Evolutionary conservation across 2,113 vertebrate genomes (phyloP).

Genomic region (Cebus imitator): DNA sequence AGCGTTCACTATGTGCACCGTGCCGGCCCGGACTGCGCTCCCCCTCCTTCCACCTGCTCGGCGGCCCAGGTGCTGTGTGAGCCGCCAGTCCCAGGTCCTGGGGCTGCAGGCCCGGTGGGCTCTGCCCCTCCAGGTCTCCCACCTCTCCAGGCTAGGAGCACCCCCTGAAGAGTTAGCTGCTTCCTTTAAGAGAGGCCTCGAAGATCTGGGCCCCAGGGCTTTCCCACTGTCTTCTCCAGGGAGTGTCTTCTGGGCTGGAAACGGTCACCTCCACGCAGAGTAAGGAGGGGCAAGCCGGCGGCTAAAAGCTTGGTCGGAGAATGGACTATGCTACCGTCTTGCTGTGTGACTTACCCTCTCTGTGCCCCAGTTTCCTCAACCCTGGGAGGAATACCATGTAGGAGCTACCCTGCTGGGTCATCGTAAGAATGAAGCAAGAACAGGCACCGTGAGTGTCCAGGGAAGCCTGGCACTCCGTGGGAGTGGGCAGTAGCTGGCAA

Average conservation of each 20-base stretch:
- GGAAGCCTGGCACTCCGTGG: not conserved
- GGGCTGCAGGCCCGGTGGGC: rapidly evolving
- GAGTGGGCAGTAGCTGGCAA: no score
- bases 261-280: no score
- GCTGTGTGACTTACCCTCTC: not conserved
- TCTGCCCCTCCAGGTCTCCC: not conserved
- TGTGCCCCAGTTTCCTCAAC: not conserved
- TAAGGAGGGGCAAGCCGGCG: not conserved
- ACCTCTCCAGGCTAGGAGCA: no score
- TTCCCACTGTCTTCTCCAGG: not conserved
- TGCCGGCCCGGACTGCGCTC: no score
- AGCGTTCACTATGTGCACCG: no score
- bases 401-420: not conserved
- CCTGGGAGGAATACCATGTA: no score
- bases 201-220: not conserved
- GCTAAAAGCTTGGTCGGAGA: not conserved
- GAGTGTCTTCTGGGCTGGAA: not conserved
- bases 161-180: not conserved
- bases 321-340: rapidly evolving
- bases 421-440: not conserved
- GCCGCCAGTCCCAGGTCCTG: not conserved
- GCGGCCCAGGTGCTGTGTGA: rapidly evolving
- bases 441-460: rapidly evolving
- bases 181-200: not conserved
- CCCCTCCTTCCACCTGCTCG: not conserved